Evolutionary conservation across 2,113 vertebrate species (phyloP), one percentile per base, ranked within the genome.

Genomic region (Connochaetes taurinus): DNA sequence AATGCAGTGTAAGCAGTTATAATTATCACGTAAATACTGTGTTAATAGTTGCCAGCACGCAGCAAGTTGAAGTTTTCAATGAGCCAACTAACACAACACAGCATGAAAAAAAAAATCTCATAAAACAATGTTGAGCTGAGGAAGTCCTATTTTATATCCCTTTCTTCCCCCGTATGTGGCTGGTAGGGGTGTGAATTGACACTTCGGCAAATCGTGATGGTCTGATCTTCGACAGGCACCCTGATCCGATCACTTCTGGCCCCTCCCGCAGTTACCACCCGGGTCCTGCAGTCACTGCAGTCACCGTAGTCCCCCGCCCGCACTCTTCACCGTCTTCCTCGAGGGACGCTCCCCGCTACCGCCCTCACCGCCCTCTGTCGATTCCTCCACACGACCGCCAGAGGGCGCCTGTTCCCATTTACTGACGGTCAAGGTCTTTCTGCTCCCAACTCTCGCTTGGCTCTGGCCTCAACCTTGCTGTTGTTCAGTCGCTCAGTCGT

Each of bases 371-470:
- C 33, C 43, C 33, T 29, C 92, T 17, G 40, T 19, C 64, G 23
- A 52, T 52, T 78, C 88, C 53, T n/a, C 17, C 40, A 52, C 33
- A 4, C 25, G 4, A 27, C 33, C 16, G 33, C 62, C 93, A 81
- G 74, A 47, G 31, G 58, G 25, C 36, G 60, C 16, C 64, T 15
- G 76, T 57, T 47, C 13, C 71, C 33, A 2, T 2, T 9, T 5
- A 13, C 0, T 21, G n/a, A 15, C 27, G 27, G 3, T 27, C 29
- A 11, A 0, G 12, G 3, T 58, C 53, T 27, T 27, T 16, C 27
- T 0, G n/a, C 50, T 11, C 29, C 2, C 4, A 27, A 0, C 76
- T 33, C 27, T 47, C 45, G 47, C 45, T 45, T 43, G 50, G 27
- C 78, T 83, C 19, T 29, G n/a, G n/a, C n/a, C 36, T 92, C 76